Conservation (phyloP, 2,113 vertebrate genomes). For the Marcusenius ussheri region DNA sequence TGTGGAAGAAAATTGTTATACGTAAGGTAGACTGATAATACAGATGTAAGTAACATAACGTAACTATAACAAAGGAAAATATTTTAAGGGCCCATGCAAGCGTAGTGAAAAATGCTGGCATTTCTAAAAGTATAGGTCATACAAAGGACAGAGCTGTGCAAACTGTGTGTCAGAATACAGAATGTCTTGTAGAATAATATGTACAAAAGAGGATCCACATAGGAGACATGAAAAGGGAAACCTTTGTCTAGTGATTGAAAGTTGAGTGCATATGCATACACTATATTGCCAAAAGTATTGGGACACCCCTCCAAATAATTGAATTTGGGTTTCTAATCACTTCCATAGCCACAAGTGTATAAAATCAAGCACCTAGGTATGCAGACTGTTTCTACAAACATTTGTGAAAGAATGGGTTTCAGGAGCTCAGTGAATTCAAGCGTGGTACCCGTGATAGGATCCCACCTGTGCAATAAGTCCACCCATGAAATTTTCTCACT, state of each 20-base stretch:
- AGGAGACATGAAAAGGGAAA: not conserved
- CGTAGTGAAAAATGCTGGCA: not conserved
- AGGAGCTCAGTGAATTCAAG: no score
- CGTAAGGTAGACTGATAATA: not conserved
- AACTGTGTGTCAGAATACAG: not conserved
- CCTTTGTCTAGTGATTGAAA: not conserved
- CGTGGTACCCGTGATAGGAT: no score
- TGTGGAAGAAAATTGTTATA: not conserved
- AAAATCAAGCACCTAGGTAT: no score
- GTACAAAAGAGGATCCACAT: not conserved
- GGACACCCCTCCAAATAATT: no score
- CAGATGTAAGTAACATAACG: not conserved
- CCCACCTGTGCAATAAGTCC: no score
- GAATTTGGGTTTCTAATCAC: no score
- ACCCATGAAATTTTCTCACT: no score
- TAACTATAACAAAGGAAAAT: no score
- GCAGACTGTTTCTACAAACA: no score
- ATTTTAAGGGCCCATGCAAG: not conserved
- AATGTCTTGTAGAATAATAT: not conserved
- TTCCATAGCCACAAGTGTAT: no score
- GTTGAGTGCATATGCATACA: not conserved
- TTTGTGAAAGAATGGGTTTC: no score
- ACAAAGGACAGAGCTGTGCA: not conserved
- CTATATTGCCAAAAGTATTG: no score
- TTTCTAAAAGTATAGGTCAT: not conserved